Conservation (phyloP, 2,113 vertebrate genomes). For the Trematomus loennbergii region DNA sequence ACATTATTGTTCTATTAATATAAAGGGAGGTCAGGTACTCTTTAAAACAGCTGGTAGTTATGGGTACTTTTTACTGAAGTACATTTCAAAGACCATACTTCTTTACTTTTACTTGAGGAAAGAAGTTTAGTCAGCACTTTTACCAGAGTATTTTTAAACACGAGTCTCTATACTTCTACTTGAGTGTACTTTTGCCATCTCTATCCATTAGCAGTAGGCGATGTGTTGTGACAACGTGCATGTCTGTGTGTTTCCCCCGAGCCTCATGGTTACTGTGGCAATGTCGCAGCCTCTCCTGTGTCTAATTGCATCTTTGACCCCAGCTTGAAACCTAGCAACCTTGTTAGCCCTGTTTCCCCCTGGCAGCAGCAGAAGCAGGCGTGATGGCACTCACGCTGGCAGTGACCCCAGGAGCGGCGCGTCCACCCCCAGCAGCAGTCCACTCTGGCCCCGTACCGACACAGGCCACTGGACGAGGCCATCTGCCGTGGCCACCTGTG, state of each 20-base stretch:
- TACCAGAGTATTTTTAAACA: too few species aligned
- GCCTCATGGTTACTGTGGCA: not conserved
- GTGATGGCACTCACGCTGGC: constrained; percentile 93
- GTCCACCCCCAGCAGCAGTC: constrained; percentile 99
- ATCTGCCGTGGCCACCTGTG: constrained; percentile 95
- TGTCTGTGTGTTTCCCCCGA: constrained; percentile 15
- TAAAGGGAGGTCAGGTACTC: too few species aligned
- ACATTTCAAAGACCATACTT: too few species aligned
- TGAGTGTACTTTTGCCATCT: too few species aligned
- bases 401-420: constrained; percentile 92
- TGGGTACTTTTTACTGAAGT: too few species aligned
- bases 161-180: too few species aligned
- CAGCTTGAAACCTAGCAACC: constrained; percentile 76
- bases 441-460: constrained; percentile 91
- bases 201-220: constrained; percentile 35
- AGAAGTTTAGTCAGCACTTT: too few species aligned
- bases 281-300: constrained; percentile 9
- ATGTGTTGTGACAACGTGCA: constrained; percentile 29
- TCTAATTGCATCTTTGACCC: constrained; percentile 59
- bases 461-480: constrained; percentile 89
- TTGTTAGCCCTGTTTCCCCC: constrained; percentile 74
- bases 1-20: too few species aligned
- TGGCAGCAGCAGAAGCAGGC: constrained; percentile 69
- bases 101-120: too few species aligned
- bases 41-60: too few species aligned